Percentiles rank a stretch among this genome's conserved stretches.
Evolutionary conservation across 2,888 invertebrate species (phyloP).

Genomic region (Lepidocyrtinus sp.): DNA sequence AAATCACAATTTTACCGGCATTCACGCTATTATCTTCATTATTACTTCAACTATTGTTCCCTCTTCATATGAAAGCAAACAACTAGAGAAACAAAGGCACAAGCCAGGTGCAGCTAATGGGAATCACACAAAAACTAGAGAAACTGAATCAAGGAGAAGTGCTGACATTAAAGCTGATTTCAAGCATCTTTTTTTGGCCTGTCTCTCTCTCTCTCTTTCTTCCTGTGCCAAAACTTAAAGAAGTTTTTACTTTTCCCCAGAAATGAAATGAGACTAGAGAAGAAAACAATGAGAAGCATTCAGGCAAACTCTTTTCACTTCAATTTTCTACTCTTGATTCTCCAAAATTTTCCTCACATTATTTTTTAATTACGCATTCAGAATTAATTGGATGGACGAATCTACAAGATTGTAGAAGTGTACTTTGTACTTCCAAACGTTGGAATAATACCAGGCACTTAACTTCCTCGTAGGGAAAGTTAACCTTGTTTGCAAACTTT

Average conservation of each 20-base stretch:
- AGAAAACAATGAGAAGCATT: constrained; percentile 42
- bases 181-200: not conserved
- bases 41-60: constrained; percentile 27
- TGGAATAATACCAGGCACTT: too few species aligned
- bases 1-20: too few species aligned
- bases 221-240: too few species aligned
- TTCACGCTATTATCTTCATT: too few species aligned
- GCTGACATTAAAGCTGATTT: too few species aligned
- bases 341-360: too few species aligned
- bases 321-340: constrained; percentile 42
- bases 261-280: constrained; percentile 35
- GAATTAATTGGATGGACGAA: constrained; percentile 38
- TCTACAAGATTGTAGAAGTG: not conserved
- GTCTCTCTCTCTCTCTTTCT: not conserved
- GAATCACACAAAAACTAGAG: constrained; percentile 57
- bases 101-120: constrained; percentile 67
- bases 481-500: too few species aligned
- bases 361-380: too few species aligned
- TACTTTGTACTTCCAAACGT: too few species aligned
- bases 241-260: too few species aligned
- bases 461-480: too few species aligned
- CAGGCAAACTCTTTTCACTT: constrained; percentile 35
- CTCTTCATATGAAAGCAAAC: constrained; percentile 27
- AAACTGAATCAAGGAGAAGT: constrained; percentile 14
- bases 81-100: constrained; percentile 37